phyloP scores from a whole-genome alignment of 2,113 vertebrate genomes.

The Oryzias javanicus region DNA sequence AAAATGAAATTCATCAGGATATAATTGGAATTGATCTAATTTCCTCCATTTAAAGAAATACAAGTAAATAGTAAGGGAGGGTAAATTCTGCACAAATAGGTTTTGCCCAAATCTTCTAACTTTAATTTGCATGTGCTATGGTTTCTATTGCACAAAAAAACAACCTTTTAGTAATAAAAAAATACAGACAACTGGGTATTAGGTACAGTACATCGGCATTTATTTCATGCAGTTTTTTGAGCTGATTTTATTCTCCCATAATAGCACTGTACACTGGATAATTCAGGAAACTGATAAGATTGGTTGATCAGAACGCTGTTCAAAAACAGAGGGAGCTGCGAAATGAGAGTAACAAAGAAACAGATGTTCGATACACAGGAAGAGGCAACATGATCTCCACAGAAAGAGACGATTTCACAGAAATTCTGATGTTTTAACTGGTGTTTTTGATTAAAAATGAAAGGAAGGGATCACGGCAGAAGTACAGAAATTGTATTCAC shows the following conservation, averaged over 20 bases:
- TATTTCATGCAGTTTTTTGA: conserved; percentile 95
- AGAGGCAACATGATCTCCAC: conserved; percentile 55
- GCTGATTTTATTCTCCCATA: conserved; percentile 83
- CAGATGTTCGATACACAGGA: conserved; percentile 46
- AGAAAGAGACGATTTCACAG: conserved; percentile 61
- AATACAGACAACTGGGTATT: conserved; percentile 31
- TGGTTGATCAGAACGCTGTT: conserved; percentile 78
- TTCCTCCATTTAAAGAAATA: not conserved
- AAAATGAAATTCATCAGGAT: not conserved
- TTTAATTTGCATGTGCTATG: too few species aligned
- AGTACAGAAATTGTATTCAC: conserved; percentile 21
- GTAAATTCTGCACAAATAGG: too few species aligned
- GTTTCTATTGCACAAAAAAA: too few species aligned
- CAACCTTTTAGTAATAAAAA: not conserved
- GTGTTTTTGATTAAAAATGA: conserved; percentile 37
- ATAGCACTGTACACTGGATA: conserved; percentile 83
- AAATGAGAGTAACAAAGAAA: conserved; percentile 62
- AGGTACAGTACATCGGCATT: conserved; percentile 89
- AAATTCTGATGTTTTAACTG: conserved; percentile 54
- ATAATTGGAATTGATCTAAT: not conserved
- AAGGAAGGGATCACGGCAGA: conserved; percentile 36
- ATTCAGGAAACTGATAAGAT: conserved; percentile 75
- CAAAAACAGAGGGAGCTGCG: conserved; percentile 44
- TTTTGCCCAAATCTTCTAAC: too few species aligned
- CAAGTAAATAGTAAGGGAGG: too few species aligned